phyloP scores from a whole-genome alignment of 2,113 vertebrate genomes.

The Zapus hudsonius region DNA sequence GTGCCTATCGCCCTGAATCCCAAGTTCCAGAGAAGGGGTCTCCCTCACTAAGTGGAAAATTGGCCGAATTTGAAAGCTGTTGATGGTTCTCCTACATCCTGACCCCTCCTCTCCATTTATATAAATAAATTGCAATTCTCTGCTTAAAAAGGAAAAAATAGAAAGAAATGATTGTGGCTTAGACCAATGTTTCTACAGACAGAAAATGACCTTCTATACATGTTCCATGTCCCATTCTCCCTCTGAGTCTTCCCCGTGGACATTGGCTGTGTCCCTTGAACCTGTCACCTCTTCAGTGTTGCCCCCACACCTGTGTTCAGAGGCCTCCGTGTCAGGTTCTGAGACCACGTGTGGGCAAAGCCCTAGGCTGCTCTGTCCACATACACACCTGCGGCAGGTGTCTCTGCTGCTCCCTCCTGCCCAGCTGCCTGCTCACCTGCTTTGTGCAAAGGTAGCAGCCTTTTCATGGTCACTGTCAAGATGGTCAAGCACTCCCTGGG shows the following conservation, averaged over 20 bases:
- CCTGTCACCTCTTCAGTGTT: background rate
- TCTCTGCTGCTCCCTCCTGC: background rate
- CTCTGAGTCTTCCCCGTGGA: background rate
- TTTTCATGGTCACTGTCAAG: no score
- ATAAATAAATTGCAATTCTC: no score
- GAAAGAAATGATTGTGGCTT: background rate
- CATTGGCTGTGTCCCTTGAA: background rate
- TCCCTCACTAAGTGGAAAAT: no score
- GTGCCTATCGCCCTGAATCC: no score
- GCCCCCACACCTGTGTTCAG: background rate
- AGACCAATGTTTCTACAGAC: background rate
- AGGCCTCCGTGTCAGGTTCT: background rate
- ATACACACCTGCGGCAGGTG: accelerated
- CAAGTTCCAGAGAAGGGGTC: no score
- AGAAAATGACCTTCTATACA: background rate
- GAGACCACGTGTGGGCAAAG: accelerated
- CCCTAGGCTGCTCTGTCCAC: background rate
- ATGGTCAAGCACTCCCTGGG: background rate
- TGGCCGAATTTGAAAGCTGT: no score
- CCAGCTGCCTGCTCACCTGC: background rate
- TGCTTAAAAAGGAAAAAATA: no score
- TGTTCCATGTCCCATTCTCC: no score
- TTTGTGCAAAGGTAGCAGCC: background rate
- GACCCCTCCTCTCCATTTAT: no score
- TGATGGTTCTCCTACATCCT: no score